Base-by-base conservation (phyloP, 1,140 invertebrate genomes). In the Brachionus angularis region DNA sequence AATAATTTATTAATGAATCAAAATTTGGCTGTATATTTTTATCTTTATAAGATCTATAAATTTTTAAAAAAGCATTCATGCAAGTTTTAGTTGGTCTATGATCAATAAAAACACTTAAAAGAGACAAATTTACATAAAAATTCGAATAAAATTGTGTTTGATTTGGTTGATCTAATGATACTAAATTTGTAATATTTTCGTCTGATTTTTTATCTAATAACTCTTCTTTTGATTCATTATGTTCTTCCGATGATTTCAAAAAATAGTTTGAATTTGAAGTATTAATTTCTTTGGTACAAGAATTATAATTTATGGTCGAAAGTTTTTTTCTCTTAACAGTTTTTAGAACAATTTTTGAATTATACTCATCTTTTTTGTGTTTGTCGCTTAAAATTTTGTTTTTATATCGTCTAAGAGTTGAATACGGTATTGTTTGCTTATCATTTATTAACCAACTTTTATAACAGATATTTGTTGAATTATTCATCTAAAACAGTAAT, bases 391-490 rank as follows among this genome's bases (percentile, higher is more conserved):
- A 29, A 53, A 53, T 53, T 27, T 31, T 53, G 29, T 53, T 53
- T 16, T 31, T 53, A 29, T 53, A 53, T 31, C 50, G 10, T 53
- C 50, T 53, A n/a, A 53, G 18, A 16, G 50, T 53, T 31, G 50
- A n/a, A 53, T 53, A 53, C 5, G 50, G 50, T 27, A 53, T 53
- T 53, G 29, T 31, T 14, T 16, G 16, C 2, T 53, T 29, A 53
- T 53, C 50, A 25, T 53, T 53, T 31, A 16, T 25, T 12, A 53
- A n/a, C 50, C 50, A 53, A 31, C 14, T 31, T 25, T 53, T 53
- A 53, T 53, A 53, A 27, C n/a, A n/a, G n/a, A n/a, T n/a, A n/a
- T n/a, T n/a, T n/a, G n/a, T n/a, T n/a, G n/a, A n/a, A n/a, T n/a
- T n/a, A n/a, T n/a, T n/a, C n/a, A n/a, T n/a, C n/a, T n/a, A n/a